phyloP scores from a whole-genome alignment of 2,797 vertebrate species.

The Labeo calbasu region DNA sequence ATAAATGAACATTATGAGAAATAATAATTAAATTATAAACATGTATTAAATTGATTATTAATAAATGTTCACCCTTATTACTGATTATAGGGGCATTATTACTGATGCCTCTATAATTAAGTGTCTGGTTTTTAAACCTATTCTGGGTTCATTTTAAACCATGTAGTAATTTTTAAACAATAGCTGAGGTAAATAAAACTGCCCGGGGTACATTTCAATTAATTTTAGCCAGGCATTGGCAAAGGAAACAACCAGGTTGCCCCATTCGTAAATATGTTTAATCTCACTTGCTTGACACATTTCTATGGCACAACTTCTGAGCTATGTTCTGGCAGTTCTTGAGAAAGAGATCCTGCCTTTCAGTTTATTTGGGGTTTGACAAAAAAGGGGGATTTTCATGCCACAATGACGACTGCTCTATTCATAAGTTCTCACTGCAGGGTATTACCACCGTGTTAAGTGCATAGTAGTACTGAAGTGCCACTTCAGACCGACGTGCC shows the following conservation, averaged over 20 bases:
- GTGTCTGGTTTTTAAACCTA: no score
- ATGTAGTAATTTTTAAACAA: no score
- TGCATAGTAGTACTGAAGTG: conserved; percentile 68
- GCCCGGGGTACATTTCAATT: background rate
- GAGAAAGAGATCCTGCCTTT: conserved; percentile 59
- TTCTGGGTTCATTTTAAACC: no score
- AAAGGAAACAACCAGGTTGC: conserved; percentile 3
- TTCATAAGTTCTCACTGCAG: conserved; percentile 54
- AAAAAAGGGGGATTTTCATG: conserved; percentile 61
- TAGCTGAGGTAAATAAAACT: no score
- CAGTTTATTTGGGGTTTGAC: conserved; percentile 40
- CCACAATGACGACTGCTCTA: conserved; percentile 51
- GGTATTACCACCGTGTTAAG: conserved; percentile 67
- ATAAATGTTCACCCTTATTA: no score
- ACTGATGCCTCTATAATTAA: no score
- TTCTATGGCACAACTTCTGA: conserved; percentile 11
- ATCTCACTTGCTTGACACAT: conserved; percentile 18
- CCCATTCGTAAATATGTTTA: conserved; percentile 20
- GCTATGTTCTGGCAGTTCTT: conserved; percentile 57
- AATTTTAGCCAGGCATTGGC: background rate
- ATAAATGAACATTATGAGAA: no score
- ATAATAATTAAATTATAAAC: no score
- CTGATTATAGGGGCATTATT: no score
- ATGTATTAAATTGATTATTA: no score
- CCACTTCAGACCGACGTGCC: conserved; percentile 65